A percentile compares a stretch with the other conserved stretches of the same genome.
Evolutionary conservation across 1,140 invertebrate genomes (phyloP).

Genomic region (Ceratosolen solmsi): DNA sequence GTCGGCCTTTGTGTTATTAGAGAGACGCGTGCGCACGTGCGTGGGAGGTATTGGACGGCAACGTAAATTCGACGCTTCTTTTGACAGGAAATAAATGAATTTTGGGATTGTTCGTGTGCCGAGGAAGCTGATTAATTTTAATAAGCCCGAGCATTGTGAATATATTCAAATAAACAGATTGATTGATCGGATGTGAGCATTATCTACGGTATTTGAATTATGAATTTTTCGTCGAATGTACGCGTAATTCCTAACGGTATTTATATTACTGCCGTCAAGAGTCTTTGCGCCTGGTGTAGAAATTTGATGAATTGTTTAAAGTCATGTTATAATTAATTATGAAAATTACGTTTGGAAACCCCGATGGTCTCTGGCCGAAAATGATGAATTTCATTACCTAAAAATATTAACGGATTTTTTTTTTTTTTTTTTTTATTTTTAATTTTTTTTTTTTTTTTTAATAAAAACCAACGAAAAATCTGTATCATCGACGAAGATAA

Average conservation of each 20-base stretch:
- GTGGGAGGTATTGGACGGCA: not conserved
- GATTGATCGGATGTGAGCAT: not conserved
- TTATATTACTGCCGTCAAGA: not conserved
- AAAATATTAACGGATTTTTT: too few relatives aligned
- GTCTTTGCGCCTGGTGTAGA: not conserved
- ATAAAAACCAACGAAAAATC: too few relatives aligned
- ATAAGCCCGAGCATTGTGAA: not conserved
- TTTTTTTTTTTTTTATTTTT: too few relatives aligned
- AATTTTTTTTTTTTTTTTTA: too few relatives aligned
- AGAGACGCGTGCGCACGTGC: not conserved
- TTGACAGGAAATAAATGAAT: conserved; percentile 16
- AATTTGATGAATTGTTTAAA: conserved; percentile 4
- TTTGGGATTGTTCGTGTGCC: not conserved
- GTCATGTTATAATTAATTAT: not conserved
- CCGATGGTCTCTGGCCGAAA: too few relatives aligned
- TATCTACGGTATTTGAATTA: not conserved
- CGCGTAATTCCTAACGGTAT: not conserved
- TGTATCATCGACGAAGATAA: too few relatives aligned
- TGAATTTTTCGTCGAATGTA: not conserved
- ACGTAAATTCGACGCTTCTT: conserved; percentile 12
- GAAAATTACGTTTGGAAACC: not conserved
- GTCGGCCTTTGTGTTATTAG: not conserved
- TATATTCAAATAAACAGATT: not conserved
- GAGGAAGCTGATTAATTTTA: not conserved
- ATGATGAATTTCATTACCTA: too few relatives aligned